phyloP scores from a whole-genome alignment of 2,113 vertebrate genomes.

The Rhynchomys soricoides region DNA sequence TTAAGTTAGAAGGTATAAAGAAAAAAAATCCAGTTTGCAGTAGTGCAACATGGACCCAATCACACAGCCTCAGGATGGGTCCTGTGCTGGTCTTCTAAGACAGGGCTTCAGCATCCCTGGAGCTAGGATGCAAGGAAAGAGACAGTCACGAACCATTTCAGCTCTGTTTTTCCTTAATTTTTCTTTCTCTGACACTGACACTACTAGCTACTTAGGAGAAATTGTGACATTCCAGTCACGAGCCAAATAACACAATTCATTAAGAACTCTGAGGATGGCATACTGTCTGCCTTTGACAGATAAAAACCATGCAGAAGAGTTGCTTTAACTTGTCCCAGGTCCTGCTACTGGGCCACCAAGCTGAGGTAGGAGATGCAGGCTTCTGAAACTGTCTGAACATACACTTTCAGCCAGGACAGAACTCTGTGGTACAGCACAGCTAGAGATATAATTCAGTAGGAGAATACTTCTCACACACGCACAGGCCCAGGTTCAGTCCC shows the following conservation, averaged over 20 bases:
- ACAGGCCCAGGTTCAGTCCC: neutral
- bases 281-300: neutral
- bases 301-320: too few relatives aligned
- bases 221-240: neutral
- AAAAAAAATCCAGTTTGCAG: constrained; percentile 12
- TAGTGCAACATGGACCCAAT: neutral
- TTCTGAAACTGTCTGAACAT: neutral
- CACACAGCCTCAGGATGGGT: constrained; percentile 25
- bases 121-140: neutral
- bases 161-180: neutral
- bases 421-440: neutral
- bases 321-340: neutral
- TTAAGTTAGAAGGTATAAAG: neutral
- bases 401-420: neutral
- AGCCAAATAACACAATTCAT: neutral
- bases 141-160: neutral
- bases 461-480: too few relatives aligned
- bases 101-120: neutral
- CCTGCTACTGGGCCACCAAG: neutral
- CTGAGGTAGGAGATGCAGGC: neutral
- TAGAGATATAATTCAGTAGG: too few relatives aligned
- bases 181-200: neutral
- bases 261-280: neutral
- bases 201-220: neutral
- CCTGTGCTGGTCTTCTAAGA: neutral